Base-by-base conservation (phyloP, 2,888 invertebrate species). In the Coremacera marginata region DNA sequence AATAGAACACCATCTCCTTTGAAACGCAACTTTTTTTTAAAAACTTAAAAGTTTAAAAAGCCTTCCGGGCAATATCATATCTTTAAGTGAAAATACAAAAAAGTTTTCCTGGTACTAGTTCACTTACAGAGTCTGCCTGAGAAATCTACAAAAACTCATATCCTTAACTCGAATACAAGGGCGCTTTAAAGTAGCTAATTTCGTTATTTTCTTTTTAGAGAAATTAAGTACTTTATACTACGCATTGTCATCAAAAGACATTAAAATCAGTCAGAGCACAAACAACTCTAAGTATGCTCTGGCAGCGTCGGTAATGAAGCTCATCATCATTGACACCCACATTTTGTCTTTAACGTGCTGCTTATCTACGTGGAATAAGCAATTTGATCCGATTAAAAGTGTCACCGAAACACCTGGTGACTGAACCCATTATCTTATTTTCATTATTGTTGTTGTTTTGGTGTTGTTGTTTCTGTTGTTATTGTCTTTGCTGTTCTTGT, bases 381-480 rank as follows among this genome's bases (percentile, higher is more conserved):
- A 72, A 76, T 76, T 74, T 76, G 55, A 67, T 68, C 73, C 65
- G 78, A 78, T 78, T 78, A 78, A 75, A 78, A 74, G 73, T 78
- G 78, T 74, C 73, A 70, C 68, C 73, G 55, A 68, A 78, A 67
- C 78, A 78, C 78, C 75, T 78, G 62, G 70, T 65, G 70, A 57
- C 63, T 70, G 70, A 62, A 73, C 51, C 51, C 67, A 67, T 68
- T 51, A 68, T 68, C 51, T 25, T 27, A 60, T 16, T 9, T 44
- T 44, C 44, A 19, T 44, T 67, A 44, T 37, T 67, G 65, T 67
- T 67, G n/a, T 34, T 67, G 65, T 65, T 65, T 22, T 22, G n/a
- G n/a, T 25, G 9, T 34, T 31, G 31, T 52, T 70, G 67, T 67
- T 22, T 16, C 22, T 19, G 25, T 19, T 19, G 52, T 3, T 70